These are phyloP conservation scores for Camponotus pennsylvanicus DNA, from an alignment of 1,140 invertebrate genomes.

Conservation along the genomic window DNA sequence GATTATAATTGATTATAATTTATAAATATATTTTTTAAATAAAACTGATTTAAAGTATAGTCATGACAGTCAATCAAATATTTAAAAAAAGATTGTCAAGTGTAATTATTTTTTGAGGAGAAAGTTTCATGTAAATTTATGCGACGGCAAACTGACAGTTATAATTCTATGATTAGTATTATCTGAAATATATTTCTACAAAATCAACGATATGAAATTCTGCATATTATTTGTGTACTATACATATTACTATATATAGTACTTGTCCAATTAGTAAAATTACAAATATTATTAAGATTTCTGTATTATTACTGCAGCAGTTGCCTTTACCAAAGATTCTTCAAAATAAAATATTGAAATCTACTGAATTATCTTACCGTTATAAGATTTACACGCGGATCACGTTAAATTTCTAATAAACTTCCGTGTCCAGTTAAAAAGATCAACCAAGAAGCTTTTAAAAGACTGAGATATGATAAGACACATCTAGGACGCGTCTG, in stretches of 20 bases:
- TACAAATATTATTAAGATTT: no score
- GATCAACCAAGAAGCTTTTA: slow-evolving; percentile 16
- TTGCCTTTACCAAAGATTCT: neutral
- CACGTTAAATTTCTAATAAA: slow-evolving; percentile 30
- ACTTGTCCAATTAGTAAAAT: no score
- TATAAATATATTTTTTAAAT: neutral
- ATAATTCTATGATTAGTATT: neutral
- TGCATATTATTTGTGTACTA: no score
- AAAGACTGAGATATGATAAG: slow-evolving; percentile 43
- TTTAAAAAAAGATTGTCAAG: neutral
- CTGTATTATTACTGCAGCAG: neutral
- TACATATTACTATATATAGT: no score
- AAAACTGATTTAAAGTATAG: neutral
- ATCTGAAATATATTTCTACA: neutral
- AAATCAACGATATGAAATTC: neutral
- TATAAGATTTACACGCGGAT: slow-evolving; percentile 1
- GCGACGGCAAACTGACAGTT: neutral
- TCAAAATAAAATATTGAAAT: neutral
- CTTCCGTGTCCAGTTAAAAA: slow-evolving; percentile 20
- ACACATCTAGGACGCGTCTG: slow-evolving; percentile 46
- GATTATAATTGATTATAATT: slow-evolving; percentile 7
- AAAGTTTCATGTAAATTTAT: neutral
- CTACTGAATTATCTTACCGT: slow-evolving; percentile 27
- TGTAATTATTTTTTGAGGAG: neutral
- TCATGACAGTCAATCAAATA: neutral